Percentiles rank a stretch among this genome's conserved stretches.
Conservation (phyloP, 2,113 vertebrate genomes). For the Solenodon paradoxus region DNA sequence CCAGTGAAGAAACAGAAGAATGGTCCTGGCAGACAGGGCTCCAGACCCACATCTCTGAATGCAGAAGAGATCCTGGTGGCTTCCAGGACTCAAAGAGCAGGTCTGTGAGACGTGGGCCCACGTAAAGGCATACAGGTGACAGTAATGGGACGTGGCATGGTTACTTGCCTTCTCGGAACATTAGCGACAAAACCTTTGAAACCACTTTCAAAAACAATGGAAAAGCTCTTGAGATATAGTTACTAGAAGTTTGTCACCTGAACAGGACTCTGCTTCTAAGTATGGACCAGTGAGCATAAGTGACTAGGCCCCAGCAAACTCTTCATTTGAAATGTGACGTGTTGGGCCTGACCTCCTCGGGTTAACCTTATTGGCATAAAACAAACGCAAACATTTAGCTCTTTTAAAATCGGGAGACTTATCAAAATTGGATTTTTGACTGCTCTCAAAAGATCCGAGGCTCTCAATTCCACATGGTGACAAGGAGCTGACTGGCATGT, state of each 20-base stretch:
- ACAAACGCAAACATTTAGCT: background rate
- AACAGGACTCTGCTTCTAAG: background rate
- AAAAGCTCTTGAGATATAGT: background rate
- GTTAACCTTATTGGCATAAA: background rate
- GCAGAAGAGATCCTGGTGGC: background rate
- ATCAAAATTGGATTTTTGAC: background rate
- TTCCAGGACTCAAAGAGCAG: background rate
- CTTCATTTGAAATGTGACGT: background rate
- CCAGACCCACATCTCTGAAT: background rate
- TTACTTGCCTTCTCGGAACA: background rate
- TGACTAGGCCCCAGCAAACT: background rate
- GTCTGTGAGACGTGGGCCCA: background rate
- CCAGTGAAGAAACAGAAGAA: background rate
- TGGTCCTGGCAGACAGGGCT: background rate
- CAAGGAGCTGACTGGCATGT: background rate
- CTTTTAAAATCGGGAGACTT: background rate
- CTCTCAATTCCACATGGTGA: background rate
- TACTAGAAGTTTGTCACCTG: too few relatives aligned
- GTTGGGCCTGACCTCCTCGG: too few relatives aligned
- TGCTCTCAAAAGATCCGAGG: background rate
- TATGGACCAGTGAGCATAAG: background rate
- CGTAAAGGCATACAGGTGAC: background rate
- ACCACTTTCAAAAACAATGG: background rate
- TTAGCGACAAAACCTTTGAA: background rate
- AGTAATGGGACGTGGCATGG: background rate